Evolutionary conservation across 2,888 invertebrate genomes (phyloP).

Genomic region (Epinotia bilunana): DNA sequence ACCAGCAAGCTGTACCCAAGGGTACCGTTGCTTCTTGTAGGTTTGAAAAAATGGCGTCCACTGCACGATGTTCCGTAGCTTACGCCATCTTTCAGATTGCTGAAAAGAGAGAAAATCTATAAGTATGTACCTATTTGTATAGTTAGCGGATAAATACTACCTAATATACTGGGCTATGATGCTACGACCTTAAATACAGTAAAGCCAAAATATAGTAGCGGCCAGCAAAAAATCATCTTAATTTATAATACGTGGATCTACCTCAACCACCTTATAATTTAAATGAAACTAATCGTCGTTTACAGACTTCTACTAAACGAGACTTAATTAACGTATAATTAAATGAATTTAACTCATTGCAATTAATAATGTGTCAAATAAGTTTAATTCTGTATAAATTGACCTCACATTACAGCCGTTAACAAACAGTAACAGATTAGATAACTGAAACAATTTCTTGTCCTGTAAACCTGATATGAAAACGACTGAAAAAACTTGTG

Average conservation of each 20-base stretch:
- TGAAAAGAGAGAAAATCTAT: slow-evolving; percentile 76
- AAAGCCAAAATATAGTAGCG: not conserved
- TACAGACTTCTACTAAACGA: too few species aligned
- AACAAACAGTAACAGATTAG: not conserved
- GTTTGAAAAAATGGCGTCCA: slow-evolving; percentile 99
- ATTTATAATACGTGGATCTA: too few species aligned
- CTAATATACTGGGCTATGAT: not conserved
- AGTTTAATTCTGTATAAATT: too few species aligned
- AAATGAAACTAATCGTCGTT: too few species aligned
- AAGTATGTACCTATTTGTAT: too few species aligned
- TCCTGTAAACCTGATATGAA: not conserved
- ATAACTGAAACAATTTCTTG: not conserved
- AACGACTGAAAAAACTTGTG: not conserved
- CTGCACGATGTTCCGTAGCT: slow-evolving; percentile 96
- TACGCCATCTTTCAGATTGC: slow-evolving; percentile 96
- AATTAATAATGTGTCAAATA: too few species aligned
- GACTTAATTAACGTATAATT: too few species aligned
- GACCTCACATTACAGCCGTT: not conserved
- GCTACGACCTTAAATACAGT: not conserved
- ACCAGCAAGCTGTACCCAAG: slow-evolving; percentile 98
- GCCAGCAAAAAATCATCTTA: too few species aligned
- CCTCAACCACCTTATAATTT: too few species aligned
- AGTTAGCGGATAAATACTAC: not conserved
- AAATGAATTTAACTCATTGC: too few species aligned
- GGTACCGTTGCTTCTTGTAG: slow-evolving; percentile 97